Conservation (phyloP, 1,140 invertebrate genomes). For the Microplitis mediator region DNA sequence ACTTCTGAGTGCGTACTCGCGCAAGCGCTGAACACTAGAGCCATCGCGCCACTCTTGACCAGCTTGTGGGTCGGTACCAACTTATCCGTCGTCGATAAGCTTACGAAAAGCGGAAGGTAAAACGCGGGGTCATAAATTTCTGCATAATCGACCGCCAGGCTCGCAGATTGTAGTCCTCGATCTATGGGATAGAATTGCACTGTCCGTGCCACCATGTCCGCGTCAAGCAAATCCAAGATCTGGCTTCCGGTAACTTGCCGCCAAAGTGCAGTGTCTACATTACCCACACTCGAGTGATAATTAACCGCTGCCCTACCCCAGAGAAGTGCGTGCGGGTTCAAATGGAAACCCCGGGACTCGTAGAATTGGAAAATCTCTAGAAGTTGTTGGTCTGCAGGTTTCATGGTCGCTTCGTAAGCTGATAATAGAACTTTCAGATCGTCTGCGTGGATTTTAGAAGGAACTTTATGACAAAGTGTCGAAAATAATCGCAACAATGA, state of each 20-base stretch:
- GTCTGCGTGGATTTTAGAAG: slow-evolving; percentile 65
- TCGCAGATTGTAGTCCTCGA: slow-evolving; percentile 38
- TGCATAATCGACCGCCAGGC: not conserved
- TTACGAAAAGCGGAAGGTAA: slow-evolving; percentile 71
- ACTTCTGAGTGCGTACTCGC: slow-evolving; percentile 66
- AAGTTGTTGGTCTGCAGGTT: slow-evolving; percentile 68
- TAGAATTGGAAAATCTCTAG: slow-evolving; percentile 69
- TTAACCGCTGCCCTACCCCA: slow-evolving; percentile 79
- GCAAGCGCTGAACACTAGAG: slow-evolving; percentile 69
- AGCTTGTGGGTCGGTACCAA: slow-evolving; percentile 71
- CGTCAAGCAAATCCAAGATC: slow-evolving; percentile 73
- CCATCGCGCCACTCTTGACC: slow-evolving; percentile 68
- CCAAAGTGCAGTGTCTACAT: slow-evolving; percentile 68
- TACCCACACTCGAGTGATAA: slow-evolving; percentile 72
- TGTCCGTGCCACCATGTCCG: slow-evolving; percentile 68
- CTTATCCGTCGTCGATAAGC: slow-evolving; percentile 69
- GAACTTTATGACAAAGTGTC: slow-evolving; percentile 66
- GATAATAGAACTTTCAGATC: slow-evolving; percentile 75
- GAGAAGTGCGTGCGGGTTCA: slow-evolving; percentile 76
- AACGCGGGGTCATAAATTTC: slow-evolving; percentile 76
- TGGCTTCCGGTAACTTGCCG: slow-evolving; percentile 73
- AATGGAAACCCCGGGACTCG: slow-evolving; percentile 66
- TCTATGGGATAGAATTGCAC: slow-evolving; percentile 71
- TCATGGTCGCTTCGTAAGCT: slow-evolving; percentile 72
- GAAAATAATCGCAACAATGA: slow-evolving; percentile 68